Evolutionary conservation across 2,113 vertebrate species (phyloP).

Genomic region (Fukomys damarensis): DNA sequence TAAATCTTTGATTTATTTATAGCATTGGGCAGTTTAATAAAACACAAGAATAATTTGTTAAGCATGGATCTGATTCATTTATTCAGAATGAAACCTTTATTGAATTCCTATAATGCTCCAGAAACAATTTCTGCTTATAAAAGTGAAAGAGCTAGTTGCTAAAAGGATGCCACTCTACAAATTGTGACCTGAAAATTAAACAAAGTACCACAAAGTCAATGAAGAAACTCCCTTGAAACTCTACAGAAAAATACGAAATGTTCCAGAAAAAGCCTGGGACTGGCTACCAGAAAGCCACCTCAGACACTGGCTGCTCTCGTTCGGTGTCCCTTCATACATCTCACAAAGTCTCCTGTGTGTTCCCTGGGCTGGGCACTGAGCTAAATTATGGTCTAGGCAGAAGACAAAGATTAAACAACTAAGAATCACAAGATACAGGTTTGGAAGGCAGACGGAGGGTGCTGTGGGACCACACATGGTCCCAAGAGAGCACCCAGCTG

Average conservation of each 20-base stretch:
- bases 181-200: not conserved
- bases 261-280: not conserved
- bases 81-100: not conserved
- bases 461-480: not conserved
- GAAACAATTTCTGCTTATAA: slow-evolving; percentile 6
- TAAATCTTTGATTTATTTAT: slow-evolving; percentile 29
- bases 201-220: not conserved
- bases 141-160: not conserved
- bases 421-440: fast-evolving
- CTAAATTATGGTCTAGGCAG: not conserved
- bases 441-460: not conserved
- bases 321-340: not conserved
- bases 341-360: not conserved
- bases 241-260: not conserved
- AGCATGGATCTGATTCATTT: not conserved
- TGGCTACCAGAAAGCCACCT: not conserved
- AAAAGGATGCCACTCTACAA: not conserved
- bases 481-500: not conserved
- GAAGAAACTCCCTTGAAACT: not conserved
- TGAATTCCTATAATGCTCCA: not conserved
- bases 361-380: not conserved
- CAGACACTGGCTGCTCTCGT: not conserved
- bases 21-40: not conserved
- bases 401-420: not conserved
- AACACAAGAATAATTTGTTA: not conserved